Evolutionary conservation across 2,113 vertebrate genomes (phyloP), one percentile per base, ranked within the genome.

Genomic region (Scomber colias): DNA sequence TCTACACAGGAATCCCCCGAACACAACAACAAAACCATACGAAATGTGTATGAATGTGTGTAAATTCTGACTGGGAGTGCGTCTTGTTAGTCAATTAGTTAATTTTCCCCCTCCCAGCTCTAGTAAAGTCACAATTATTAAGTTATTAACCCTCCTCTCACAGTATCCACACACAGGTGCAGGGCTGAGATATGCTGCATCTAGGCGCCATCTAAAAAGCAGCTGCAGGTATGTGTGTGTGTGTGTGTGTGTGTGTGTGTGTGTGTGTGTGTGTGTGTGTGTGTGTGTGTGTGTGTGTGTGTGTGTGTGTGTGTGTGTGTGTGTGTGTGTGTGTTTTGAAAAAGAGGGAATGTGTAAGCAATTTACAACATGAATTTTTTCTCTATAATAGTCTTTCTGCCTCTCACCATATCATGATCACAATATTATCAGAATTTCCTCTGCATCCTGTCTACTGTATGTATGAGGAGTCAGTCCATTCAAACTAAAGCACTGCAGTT

Each of bases 181-280:
- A 70, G 14, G 59, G 27, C 50, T 4, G 27, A 89, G 78, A 87
- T 84, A 74, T 16, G 71, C 56, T 71, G 17, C 50, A 92, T 89
- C 82, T 87, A 27, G 45, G 48, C 77, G 60, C 79, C 86, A 91
- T 87, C 86, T 78, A 84, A 86, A 50, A 77, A 67, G 73, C 89
- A 91, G 88, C 84, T 87, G 81, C 21, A 1, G 30, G 77, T 71
- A 40, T 60, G 14, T 75, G 68, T 74, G 68, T 68, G 61, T 61
- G 55, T 79, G 35, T 80, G 57, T 40, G 54, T 71, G 56, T 72
- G 24, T 40, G 27, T 15, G 24, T 60, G 14, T 75, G 68, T 74
- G 68, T 68, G 61, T 61, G 55, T 79, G 35, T 80, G 57, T 40
- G 54, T 71, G 56, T 72, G 24, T 40, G 27, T 15, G 40, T 55